Percentiles rank a stretch among this genome's conserved stretches.
These are phyloP conservation scores for Drosophila dunni DNA, from an alignment of 1,140 invertebrate species.

Conservation along the genomic window DNA sequence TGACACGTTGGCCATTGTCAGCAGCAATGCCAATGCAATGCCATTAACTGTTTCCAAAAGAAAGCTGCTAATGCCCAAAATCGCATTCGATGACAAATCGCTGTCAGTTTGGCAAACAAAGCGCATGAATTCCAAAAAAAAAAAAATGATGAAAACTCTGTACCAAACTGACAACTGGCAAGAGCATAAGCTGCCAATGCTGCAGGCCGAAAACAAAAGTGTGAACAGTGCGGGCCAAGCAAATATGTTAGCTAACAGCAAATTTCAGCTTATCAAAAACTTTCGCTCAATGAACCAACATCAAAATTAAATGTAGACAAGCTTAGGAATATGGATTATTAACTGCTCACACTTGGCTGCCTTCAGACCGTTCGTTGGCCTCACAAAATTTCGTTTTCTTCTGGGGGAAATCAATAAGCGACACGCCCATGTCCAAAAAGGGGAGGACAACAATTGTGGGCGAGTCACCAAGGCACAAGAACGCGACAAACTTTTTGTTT, in stretches of 20 bases:
- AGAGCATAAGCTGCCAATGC: slow-evolving; percentile 13
- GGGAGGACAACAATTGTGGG: slow-evolving; percentile 26
- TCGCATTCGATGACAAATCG: slow-evolving; percentile 43
- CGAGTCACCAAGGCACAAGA: slow-evolving; percentile 22
- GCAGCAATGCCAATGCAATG: slow-evolving; percentile 8
- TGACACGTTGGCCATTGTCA: not conserved
- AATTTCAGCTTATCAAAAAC: slow-evolving; percentile 33
- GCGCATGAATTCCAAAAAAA: slow-evolving; percentile 24
- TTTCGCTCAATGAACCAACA: slow-evolving; percentile 28
- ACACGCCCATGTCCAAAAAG: slow-evolving; percentile 17
- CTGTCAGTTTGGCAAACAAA: slow-evolving; percentile 23
- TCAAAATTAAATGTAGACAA: slow-evolving; percentile 23
- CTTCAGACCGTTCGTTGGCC: no score
- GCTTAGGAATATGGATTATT: slow-evolving; percentile 11
- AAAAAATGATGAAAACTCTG: no score
- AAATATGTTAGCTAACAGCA: slow-evolving; percentile 22
- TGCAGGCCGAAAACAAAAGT: slow-evolving; percentile 12
- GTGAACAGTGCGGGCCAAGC: slow-evolving; percentile 27
- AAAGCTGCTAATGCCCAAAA: slow-evolving; percentile 26
- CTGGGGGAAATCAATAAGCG: slow-evolving; percentile 35
- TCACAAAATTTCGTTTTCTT: not conserved
- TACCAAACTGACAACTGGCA: slow-evolving; percentile 4
- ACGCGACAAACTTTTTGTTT: slow-evolving; percentile 3
- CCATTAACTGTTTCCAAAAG: slow-evolving; percentile 31
- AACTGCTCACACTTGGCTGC: slow-evolving; percentile 26